phyloP scores from a whole-genome alignment of 2,113 vertebrate genomes.

The Tylochromis polylepis region DNA sequence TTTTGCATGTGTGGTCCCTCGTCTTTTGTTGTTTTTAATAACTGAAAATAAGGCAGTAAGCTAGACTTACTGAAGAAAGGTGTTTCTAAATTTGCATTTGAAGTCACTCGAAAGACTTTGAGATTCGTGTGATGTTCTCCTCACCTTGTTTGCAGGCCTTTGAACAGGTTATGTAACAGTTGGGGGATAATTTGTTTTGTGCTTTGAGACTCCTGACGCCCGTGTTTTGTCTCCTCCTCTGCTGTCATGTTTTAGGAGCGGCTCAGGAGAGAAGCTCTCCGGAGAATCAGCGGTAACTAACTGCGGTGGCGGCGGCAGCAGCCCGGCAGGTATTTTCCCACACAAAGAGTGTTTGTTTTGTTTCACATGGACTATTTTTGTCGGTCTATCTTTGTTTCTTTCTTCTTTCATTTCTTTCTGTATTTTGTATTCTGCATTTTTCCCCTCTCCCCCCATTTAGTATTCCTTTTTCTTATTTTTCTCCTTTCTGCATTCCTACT shows the following conservation, averaged over 20 bases:
- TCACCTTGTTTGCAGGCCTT: constrained; percentile 22
- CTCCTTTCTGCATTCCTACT: background rate
- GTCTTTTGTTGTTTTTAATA: background rate
- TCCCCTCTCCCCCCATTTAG: background rate
- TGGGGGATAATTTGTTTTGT: constrained; percentile 25
- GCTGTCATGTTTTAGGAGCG: constrained; percentile 35
- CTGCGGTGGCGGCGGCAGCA: constrained; percentile 13
- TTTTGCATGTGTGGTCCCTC: background rate
- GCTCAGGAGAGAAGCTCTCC: constrained; percentile 42
- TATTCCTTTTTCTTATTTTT: background rate
- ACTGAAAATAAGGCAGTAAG: background rate
- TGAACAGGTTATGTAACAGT: constrained; percentile 25
- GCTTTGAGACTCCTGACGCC: constrained; percentile 52
- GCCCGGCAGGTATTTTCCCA: constrained; percentile 62
- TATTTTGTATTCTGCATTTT: background rate
- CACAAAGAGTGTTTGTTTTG: constrained; percentile 61
- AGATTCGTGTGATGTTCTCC: background rate
- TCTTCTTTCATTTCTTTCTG: background rate
- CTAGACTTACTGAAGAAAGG: background rate
- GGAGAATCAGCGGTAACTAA: constrained; percentile 21
- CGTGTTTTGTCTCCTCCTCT: constrained; percentile 20
- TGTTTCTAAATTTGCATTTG: background rate
- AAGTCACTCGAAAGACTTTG: background rate
- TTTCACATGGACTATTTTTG: constrained; percentile 26
- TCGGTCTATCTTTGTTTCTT: constrained; percentile 15